Evolutionary conservation across 2,888 invertebrate genomes (phyloP).

Genomic region (Pomacea canaliculata): DNA sequence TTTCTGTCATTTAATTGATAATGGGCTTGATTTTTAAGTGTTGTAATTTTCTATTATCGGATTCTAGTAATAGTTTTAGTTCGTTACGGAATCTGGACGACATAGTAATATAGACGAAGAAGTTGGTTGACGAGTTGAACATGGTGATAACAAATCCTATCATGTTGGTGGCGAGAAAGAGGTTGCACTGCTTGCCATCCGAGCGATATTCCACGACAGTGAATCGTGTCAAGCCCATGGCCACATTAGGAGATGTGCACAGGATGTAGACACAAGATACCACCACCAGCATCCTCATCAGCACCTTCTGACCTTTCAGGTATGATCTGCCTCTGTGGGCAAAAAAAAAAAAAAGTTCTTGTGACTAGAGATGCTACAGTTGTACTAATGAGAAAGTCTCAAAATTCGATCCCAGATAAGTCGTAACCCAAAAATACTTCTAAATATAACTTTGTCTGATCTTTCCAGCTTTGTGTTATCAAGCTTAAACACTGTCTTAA

Average conservation of each 20-base stretch:
- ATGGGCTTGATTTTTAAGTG: no score
- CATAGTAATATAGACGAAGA: constrained; percentile 17
- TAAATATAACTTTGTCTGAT: no score
- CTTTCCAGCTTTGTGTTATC: no score
- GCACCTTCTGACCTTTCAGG: constrained; percentile 7
- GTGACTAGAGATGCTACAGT: no score
- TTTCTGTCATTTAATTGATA: no score
- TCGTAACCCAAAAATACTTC: no score
- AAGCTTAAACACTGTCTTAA: no score
- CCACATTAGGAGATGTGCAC: constrained; percentile 6
- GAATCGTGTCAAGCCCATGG: neutral
- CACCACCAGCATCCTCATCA: constrained; percentile 19
- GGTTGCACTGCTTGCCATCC: neutral
- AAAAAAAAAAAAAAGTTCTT: no score
- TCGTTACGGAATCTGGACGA: constrained; percentile 19
- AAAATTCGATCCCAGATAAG: no score
- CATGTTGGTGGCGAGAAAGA: constrained; percentile 14
- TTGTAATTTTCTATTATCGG: no score
- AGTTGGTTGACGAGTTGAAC: constrained; percentile 23
- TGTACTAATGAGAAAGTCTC: no score
- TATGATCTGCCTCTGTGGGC: neutral
- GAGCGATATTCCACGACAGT: neutral
- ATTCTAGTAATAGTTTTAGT: neutral
- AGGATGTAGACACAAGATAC: constrained; percentile 20
- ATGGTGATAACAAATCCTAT: neutral